Evolutionary conservation across 2,113 vertebrate genomes (phyloP), one percentile per base, ranked within the genome.

Genomic region (Laticauda colubrina): DNA sequence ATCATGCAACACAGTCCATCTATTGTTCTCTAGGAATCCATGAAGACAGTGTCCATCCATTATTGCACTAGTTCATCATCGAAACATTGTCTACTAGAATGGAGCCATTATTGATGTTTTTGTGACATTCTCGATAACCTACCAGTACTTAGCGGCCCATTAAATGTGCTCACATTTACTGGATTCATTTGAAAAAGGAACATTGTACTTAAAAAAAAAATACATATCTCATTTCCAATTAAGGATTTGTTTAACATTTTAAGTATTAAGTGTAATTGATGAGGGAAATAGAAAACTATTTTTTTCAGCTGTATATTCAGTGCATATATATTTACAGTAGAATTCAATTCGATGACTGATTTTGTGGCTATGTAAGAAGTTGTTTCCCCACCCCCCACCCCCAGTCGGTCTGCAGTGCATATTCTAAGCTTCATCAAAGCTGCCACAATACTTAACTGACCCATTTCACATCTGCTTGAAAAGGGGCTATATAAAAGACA

Each of bases 351-450:
- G 92, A 64, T 64, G 88, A 61, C 88, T 55, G 48, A 57, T 39
- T 39, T 55, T 81, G 0, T 59, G 29, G 5, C 85, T 48, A 29
- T 45, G 10, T 43, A 57, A 57, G 29, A 87, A 48, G 89, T 12
- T 75, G 23, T 45, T 81, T 85, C 69, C 89, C 64, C 64, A 39
- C 34, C 34, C 34, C 34, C 34, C 34, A 90, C 69, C 88, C 64
- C 55, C 14, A 26, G 2, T 39, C 29, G 7, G 43, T 91, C 39
- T 87, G 48, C 87, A 86, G 86, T 64, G 48, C 69, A 54, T 64
- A 93, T 93, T 64, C 55, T 64, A 91, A 54, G 56, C 90, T 89
- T 64, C 88, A 24, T 90, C 43, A 90, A 93, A 91, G 45, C 90
- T 64, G 54, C 69, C 55, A 61, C 69, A 91, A 39, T 34, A 61